Evolutionary conservation across 2,113 vertebrate species (phyloP).

Genomic region (Salvelinus namaycush): DNA sequence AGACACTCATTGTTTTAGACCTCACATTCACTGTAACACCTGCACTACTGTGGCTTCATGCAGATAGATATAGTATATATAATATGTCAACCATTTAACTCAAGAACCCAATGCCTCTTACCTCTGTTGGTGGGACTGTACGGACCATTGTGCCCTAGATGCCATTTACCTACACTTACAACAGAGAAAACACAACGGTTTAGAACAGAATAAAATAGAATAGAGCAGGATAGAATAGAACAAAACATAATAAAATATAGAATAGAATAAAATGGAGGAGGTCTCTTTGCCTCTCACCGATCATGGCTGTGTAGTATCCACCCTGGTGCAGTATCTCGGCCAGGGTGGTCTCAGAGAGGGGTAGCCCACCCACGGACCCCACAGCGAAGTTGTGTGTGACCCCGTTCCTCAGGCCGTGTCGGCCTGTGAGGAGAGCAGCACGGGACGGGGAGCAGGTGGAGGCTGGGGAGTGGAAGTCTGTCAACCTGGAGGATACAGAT

Average conservation of each 20-base stretch:
- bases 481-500: slow-evolving; percentile 72
- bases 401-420: slow-evolving; percentile 87
- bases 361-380: slow-evolving; percentile 83
- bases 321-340: slow-evolving; percentile 79
- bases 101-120: slow-evolving; percentile 40
- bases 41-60: background rate
- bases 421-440: slow-evolving; percentile 88
- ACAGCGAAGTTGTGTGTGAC: slow-evolving; percentile 92
- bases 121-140: slow-evolving; percentile 86
- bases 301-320: slow-evolving; percentile 86
- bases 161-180: slow-evolving; percentile 88
- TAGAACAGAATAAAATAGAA: background rate
- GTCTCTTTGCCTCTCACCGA: slow-evolving; percentile 90
- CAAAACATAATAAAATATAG: too few species aligned
- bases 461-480: slow-evolving; percentile 91
- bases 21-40: background rate
- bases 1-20: background rate
- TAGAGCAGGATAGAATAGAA: background rate
- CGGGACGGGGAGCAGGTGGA: slow-evolving; percentile 95
- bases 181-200: slow-evolving; percentile 1
- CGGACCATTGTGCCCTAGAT: slow-evolving; percentile 86
- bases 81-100: background rate
- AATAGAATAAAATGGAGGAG: background rate
- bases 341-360: slow-evolving; percentile 88
- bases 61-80: background rate